phyloP scores from a whole-genome alignment of 2,888 invertebrate species.

The Pseudococcus longispinus region DNA sequence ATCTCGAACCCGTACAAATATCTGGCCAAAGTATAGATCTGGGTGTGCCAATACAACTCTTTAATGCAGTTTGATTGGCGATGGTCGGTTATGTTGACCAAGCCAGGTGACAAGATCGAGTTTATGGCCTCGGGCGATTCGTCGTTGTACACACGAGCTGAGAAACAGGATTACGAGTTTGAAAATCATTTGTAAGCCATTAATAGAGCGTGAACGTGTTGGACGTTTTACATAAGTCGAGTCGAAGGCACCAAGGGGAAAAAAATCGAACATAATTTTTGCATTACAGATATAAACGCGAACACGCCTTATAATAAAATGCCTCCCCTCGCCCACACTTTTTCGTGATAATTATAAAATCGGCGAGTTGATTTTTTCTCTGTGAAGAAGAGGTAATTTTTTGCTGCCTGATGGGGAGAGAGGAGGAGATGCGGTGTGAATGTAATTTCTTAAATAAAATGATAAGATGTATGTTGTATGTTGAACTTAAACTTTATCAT shows the following conservation, averaged over 20 bases:
- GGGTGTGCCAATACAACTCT: neutral
- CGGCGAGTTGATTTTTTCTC: neutral
- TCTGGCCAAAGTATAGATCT: no score
- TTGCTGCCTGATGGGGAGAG: no score
- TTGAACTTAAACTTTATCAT: neutral
- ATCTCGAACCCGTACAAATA: no score
- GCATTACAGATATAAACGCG: neutral
- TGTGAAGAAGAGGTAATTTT: no score
- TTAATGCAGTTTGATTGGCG: neutral
- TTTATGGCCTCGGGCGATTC: constrained; percentile 1
- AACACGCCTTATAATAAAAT: neutral
- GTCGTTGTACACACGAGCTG: neutral
- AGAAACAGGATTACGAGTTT: neutral
- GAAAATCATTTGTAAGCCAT: constrained; percentile 19
- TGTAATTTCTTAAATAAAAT: neutral
- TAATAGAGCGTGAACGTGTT: neutral
- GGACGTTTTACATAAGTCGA: neutral
- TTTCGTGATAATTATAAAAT: neutral
- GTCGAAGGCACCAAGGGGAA: neutral
- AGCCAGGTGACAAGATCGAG: constrained; percentile 13
- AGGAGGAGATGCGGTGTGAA: no score
- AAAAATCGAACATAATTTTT: constrained; percentile 38
- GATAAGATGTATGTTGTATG: neutral
- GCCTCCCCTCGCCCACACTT: no score
- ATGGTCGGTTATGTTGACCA: neutral